Base-by-base conservation (phyloP, 2,113 vertebrate genomes). In the Archilochus colubris region DNA sequence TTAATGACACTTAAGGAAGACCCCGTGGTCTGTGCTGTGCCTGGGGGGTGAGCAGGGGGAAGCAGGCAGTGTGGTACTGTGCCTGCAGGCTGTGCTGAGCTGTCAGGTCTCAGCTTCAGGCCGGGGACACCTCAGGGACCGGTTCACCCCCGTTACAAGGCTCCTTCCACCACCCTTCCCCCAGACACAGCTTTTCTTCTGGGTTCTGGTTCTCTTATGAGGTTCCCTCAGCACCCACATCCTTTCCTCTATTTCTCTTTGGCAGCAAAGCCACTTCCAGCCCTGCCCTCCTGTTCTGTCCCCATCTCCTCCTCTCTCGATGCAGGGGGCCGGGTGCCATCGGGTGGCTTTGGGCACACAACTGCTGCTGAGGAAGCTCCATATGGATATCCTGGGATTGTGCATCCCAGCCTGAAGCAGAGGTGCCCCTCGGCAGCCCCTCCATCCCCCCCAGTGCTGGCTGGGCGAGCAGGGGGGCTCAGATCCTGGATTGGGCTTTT, bases 231-330 rank as follows among this genome's bases (percentile, higher is more conserved):
- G 43, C 6, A 2, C 54, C 53, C 4, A 0, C 54, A 20, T 23
- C 67, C 24, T 64, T 12, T 31, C 58, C 62, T 40, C 24, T 17
- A 3, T 13, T 62, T 25, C 44, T 31, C 54, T 43, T 24, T 11
- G 2, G 3, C 73, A 59, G 14, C 51, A 19, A 14, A 16, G 40
- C 14, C 40, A 1, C 12, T 40, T 3, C 15, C 66, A 53, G 77
- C 77, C 3, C 0, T 61, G 61, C 62, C 70, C 1, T 0, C 4
- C 8, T 4, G 36, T 2, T 0, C 67, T 1, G 0, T 12, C 63
- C 38, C 72, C 1, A 0, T 31, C 57, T 24, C 76, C 46, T 38
- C 76, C 33, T 22, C 33, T 0, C 0, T 12, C 0, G 0, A 0
- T 13, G 25, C 55, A 21, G 40, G 0, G 0, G 48, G 16, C 87